Conservation (phyloP, 2,888 invertebrate species). For the Alentia gelatinosa region DNA sequence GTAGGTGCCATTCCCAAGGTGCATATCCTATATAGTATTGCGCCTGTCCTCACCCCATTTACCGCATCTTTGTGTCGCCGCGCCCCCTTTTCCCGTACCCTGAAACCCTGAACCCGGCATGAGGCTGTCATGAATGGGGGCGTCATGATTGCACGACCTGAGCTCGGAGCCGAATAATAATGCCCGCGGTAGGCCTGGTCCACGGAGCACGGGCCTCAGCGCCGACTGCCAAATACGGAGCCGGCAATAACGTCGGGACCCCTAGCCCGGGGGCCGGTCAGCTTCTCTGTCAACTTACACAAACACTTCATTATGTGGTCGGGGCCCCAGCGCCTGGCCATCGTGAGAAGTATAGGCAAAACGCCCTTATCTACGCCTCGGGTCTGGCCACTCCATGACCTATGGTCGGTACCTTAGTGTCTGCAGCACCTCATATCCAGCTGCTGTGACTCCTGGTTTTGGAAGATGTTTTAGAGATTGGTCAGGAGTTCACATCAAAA, state of each 20-base stretch:
- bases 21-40: too few species aligned
- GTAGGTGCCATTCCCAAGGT: too few species aligned
- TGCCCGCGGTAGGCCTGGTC: neutral
- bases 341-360: neutral
- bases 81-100: too few species aligned
- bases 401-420: too few species aligned
- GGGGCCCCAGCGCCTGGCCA: neutral
- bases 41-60: too few species aligned
- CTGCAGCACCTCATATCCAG: too few species aligned
- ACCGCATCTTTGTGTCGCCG: too few species aligned
- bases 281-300: neutral
- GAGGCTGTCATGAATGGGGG: neutral
- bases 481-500: too few species aligned
- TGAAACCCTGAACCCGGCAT: too few species aligned
- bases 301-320: conserved; percentile 17
- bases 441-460: too few species aligned
- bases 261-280: neutral
- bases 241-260: neutral
- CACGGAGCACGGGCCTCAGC: neutral
- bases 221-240: neutral
- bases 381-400: neutral
- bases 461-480: too few species aligned
- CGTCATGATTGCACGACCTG: neutral
- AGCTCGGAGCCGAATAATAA: neutral
- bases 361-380: neutral